Evolutionary conservation across 2,888 invertebrate genomes (phyloP), one percentile per base, ranked within the genome.

Genomic region (Diarsia dahlii): DNA sequence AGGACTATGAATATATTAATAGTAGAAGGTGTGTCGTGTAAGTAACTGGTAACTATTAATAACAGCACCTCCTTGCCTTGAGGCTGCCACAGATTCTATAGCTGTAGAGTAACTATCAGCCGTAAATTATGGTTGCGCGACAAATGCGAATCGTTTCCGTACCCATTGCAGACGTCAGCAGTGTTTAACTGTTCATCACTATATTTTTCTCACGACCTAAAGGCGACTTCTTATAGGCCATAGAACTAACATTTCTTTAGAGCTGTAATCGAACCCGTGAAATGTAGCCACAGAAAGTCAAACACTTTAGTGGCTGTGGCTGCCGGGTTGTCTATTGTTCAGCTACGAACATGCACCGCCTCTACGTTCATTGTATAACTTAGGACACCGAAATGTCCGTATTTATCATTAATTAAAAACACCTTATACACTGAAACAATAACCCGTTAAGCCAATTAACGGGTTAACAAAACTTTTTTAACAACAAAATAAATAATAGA

Each of bases 351-450:
- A 79, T 65, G 64, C 60, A 74, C 72, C 45, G 64, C 48, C 58
- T 74, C 34, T 54, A 34, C 28, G 34, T 45, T 52, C 78, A 84
- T 78, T 81, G 82, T 81, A 73, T 75, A 52, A 62, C 60, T 65
- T 67, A 46, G 70, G 71, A 75, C 54, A 58, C 15, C 71, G 3
- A 84, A 81, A 63, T 65, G 50, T 39, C 82, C 66, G 45, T 48
- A 78, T 79, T 73, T 79, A 79, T 74, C 68, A 79, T 69, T 62
- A 85, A 84, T 84, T 84, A 84, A 85, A 80, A 85, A 82, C 73
- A 79, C 78, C 72, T 73, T 79, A 81, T 62, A 75, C 46, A 81
- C 50, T 74, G 73, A 79, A 78, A 88, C 88, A 87, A 87, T 82
- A 81, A 77, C 73, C 71, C 75, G 74, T 80, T 80, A 81, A 81